Base-by-base conservation (phyloP, 1,140 invertebrate species). In the Drosophila saltans region DNA sequence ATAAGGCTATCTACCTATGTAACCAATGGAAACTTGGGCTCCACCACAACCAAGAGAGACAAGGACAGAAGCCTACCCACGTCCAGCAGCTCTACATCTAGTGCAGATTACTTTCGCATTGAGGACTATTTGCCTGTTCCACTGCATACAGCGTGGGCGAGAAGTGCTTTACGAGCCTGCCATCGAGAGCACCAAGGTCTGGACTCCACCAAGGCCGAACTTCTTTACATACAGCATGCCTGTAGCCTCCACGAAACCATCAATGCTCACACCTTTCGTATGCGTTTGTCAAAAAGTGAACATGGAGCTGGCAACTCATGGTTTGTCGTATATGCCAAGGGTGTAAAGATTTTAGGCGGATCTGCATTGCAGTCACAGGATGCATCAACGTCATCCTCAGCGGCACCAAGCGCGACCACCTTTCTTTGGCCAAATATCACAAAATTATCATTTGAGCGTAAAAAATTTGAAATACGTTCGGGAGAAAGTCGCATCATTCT, bases 401-500 rank as follows among this genome's bases (percentile, higher is more conserved):
- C 10, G 40, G 10, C 0, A 94, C 59, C 2, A 94, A 95, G n/a
- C 30, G 4, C 94, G 24, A 94, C 95, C 40, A 95, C 95, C 65
- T 98, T 98, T 91, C 94, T 97, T 36, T 98, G 98, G 98, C 96
- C 97, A 84, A 97, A 97, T 81, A 98, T 99, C 67, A 97, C 96
- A 57, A 98, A 98, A 93, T 93, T 99, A 7, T 97, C 97, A 91
- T 98, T 98, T 93, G 98, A 98, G 95, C 96, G 97, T 90, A 98
- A 98, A 93, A 99, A 98, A 92, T 99, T 99, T 93, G 97, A 99
- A 93, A 98, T 99, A 77, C 95, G 97, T 55, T 97, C 97, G 2
- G 95, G 96, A 33, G 97, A 97, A 81, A 96, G 96, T 74, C 97
- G 98, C 91, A 95, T 98, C 72, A 97, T 97, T 0, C 95, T 98